Conservation (phyloP, 2,113 vertebrate species). For the Heptranchias perlo region DNA sequence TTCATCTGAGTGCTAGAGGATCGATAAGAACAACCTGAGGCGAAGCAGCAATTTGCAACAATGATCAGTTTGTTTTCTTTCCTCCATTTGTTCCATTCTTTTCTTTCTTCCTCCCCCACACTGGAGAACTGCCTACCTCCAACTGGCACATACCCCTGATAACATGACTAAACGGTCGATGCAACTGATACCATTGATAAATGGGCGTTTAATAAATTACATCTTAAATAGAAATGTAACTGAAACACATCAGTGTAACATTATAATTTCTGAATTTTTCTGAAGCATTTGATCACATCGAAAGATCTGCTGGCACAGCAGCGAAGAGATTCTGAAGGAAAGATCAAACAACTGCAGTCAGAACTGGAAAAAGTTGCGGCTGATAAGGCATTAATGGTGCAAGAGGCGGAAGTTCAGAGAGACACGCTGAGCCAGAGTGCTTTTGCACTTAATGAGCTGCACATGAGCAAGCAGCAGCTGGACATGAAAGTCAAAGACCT, state of each 20-base stretch:
- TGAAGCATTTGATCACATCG: conserved; percentile 80
- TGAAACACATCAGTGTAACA: background rate
- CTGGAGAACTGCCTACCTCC: background rate
- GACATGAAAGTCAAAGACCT: conserved; percentile 65
- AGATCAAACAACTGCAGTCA: conserved; percentile 55
- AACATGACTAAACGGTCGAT: background rate
- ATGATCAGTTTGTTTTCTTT: background rate
- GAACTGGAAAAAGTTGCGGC: conserved; percentile 59
- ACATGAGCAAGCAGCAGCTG: conserved; percentile 70
- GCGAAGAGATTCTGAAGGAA: conserved; percentile 60
- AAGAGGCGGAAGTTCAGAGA: conserved; percentile 67
- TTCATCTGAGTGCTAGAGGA: background rate
- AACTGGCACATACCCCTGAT: background rate
- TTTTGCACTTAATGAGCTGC: conserved; percentile 70
- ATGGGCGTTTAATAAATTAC: background rate
- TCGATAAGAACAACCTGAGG: background rate
- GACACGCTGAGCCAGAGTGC: conserved; percentile 72
- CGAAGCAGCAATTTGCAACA: background rate
- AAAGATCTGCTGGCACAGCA: conserved; percentile 80
- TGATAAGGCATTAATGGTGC: conserved; percentile 58
- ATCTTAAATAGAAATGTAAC: background rate
- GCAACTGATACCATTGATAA: background rate
- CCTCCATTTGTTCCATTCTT: background rate
- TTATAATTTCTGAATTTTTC: conserved; percentile 43
- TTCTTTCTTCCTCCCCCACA: background rate